Conservation (phyloP, 2,797 vertebrate species). For the Labeo calbasu region DNA sequence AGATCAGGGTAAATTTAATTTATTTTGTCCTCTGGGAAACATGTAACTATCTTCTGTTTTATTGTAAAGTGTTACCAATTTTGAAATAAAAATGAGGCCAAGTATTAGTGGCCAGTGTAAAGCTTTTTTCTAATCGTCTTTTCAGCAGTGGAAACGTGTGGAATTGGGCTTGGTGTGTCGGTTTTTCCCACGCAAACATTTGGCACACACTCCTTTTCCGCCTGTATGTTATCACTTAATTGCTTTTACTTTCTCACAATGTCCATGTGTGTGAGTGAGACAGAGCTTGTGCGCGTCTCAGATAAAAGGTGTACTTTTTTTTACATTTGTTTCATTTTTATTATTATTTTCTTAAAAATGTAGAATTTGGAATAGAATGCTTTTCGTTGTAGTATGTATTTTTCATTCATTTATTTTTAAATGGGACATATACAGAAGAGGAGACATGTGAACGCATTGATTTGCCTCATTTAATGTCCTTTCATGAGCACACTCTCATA, state of each 20-base stretch:
- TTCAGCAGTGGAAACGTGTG: not conserved
- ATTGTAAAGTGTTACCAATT: not conserved
- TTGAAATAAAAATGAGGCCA: no score
- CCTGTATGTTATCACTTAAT: conserved; percentile 30
- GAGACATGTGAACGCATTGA: not conserved
- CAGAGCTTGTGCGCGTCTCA: not conserved
- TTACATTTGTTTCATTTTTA: not conserved
- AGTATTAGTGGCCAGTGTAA: not conserved
- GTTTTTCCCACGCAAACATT: conserved; percentile 12
- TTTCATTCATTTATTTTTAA: conserved; percentile 1
- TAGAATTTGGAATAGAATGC: not conserved
- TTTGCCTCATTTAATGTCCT: conserved; percentile 31
- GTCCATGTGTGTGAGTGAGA: not conserved
- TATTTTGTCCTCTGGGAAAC: no score
- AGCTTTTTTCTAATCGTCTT: not conserved
- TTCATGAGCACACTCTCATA: not conserved
- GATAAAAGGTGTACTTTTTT: conserved; percentile 3
- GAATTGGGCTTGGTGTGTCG: not conserved
- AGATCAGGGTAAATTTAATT: no score
- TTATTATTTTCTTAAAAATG: not conserved
- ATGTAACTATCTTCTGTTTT: not conserved
- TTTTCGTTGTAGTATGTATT: not conserved
- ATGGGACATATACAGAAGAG: not conserved
- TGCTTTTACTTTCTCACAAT: conserved; percentile 5
- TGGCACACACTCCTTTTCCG: not conserved